Base-by-base conservation (phyloP, 2,888 invertebrate species). In the Pycnomerus fuliginosus region DNA sequence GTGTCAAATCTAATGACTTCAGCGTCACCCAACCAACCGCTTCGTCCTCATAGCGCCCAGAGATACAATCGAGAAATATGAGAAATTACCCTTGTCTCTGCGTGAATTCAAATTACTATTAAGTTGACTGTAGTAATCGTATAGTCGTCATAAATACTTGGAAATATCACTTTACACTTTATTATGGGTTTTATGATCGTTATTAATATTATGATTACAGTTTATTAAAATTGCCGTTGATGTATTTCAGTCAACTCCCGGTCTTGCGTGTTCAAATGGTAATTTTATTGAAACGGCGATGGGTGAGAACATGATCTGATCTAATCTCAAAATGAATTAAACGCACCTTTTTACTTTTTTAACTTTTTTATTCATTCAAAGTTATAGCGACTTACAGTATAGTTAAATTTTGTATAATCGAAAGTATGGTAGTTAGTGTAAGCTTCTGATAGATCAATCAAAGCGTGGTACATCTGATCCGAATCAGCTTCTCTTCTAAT, bases 401-500 rank as follows among this genome's bases (percentile, higher is more conserved):
- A 48, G 44, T 68, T 68, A 29, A 57, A 56, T 36, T 51, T 33
- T 16, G 37, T 53, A 53, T 66, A 70, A 60, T 70, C 65, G 12
- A 66, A 43, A 7, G 67, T 67, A 53, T 70, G 67, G 52, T 70
- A 69, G 52, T 74, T 76, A 1, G 75, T 75, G 53, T 80, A 81
- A 1, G 79, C 79, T 57, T 80, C 80, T 51, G 80, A 80, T 22
- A 81, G 60, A 42, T 71, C 68, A 52, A 78, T 49, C 43, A 81
- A 61, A 2, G 75, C 76, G 3, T 72, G 64, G 54, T 79, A 80
- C 63, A 80, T 55, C 48, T 74, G 68, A 11, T 79, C 78, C 2
- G 75, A 72, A 17, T 66, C 59, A 13, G 62, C 58, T 41, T 62
- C 55, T 7, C 55, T 50, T 52, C 24, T 74, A 42, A 54, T 69